A percentile compares a stretch with the other conserved stretches of the same genome.
phyloP scores from a whole-genome alignment of 2,797 vertebrate species.

The Sebastes paucispinis region DNA sequence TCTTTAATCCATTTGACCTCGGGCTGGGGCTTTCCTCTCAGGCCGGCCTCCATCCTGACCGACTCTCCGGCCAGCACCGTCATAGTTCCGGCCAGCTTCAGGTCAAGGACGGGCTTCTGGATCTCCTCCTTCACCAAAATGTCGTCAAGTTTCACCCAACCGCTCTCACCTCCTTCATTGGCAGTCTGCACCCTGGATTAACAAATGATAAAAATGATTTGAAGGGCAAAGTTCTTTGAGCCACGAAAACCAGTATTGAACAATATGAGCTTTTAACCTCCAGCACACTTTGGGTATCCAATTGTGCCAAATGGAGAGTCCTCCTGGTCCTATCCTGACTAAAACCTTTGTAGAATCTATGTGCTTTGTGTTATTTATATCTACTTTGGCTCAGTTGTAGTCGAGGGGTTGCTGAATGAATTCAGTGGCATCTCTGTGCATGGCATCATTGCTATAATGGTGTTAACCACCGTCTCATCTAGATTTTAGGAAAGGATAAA shows the following conservation, averaged over 20 bases:
- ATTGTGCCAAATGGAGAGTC: no score
- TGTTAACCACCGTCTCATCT: no score
- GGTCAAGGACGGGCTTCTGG: slow-evolving; percentile 94
- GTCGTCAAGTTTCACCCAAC: slow-evolving; percentile 93
- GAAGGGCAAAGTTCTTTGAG: background rate
- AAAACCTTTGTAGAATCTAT: no score
- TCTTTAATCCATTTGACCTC: slow-evolving; percentile 96
- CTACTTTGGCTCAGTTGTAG: no score
- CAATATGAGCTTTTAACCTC: no score
- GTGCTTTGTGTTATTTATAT: no score
- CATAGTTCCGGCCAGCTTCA: slow-evolving; percentile 89
- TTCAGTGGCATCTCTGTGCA: no score
- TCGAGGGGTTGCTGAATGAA: no score
- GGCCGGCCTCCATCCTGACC: slow-evolving; percentile 92
- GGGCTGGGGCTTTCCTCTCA: slow-evolving; percentile 97
- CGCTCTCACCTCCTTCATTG: slow-evolving; percentile 96
- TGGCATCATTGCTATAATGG: no score
- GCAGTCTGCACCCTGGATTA: slow-evolving; percentile 91
- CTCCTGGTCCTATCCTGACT: no score
- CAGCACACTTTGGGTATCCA: no score
- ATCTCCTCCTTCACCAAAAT: slow-evolving; percentile 95
- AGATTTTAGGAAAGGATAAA: no score
- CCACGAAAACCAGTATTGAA: background rate
- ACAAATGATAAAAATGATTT: background rate
- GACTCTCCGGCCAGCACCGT: slow-evolving; percentile 96